Conservation (phyloP, 2,888 invertebrate species). For the Tholera decimalis region DNA sequence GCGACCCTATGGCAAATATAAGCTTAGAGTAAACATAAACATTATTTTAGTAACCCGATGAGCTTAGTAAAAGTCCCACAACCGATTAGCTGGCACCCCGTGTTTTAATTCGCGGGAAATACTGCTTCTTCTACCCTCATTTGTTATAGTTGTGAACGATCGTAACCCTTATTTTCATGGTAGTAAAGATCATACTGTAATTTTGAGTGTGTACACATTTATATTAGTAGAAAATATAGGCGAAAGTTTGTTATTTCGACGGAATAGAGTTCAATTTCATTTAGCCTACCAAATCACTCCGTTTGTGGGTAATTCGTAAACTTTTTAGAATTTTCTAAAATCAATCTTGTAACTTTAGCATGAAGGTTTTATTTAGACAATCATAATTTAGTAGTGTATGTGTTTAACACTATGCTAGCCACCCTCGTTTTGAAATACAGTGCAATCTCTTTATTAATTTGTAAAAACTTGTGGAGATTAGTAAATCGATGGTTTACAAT, state of each 20-base stretch:
- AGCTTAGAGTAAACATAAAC: slow-evolving; percentile 88
- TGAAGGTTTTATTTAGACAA: slow-evolving; percentile 21
- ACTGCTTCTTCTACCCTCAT: background rate
- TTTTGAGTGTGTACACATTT: background rate
- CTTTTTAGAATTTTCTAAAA: background rate
- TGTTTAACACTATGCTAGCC: slow-evolving; percentile 53
- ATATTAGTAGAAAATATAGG: slow-evolving; percentile 32
- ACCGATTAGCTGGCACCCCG: slow-evolving; percentile 81
- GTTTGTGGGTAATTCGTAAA: slow-evolving; percentile 7
- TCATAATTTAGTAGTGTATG: background rate
- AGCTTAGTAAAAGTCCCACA: slow-evolving; percentile 86
- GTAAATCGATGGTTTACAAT: slow-evolving; percentile 55
- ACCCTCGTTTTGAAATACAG: slow-evolving; percentile 50
- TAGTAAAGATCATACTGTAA: slow-evolving; percentile 8
- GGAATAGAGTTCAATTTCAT: slow-evolving; percentile 29
- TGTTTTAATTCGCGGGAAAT: slow-evolving; percentile 53
- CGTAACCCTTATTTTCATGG: background rate
- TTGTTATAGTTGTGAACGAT: background rate
- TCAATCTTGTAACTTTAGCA: background rate
- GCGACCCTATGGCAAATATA: slow-evolving; percentile 75
- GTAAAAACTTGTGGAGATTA: slow-evolving; percentile 70
- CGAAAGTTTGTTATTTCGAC: slow-evolving; percentile 16
- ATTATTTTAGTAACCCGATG: slow-evolving; percentile 90
- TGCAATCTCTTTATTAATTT: slow-evolving; percentile 73
- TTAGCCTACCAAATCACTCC: slow-evolving; percentile 19